These are phyloP conservation scores for Linnaemya tessellans DNA, from an alignment of 2,888 invertebrate species.

Conservation along the genomic window DNA sequence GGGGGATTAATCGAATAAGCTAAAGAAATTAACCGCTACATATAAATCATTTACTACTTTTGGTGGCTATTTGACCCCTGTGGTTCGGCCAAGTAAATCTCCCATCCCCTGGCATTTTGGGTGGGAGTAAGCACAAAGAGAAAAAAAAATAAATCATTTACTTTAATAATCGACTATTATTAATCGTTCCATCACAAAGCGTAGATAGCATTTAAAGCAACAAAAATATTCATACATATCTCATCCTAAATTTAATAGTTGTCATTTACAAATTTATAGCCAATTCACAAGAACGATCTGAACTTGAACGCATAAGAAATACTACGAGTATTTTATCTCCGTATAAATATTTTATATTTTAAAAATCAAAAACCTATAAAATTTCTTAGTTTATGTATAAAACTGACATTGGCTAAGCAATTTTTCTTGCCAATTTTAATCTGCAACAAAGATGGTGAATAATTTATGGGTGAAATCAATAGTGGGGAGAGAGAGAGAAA, in stretches of 20 bases:
- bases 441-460: slow-evolving; percentile 36
- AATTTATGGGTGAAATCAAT: slow-evolving; percentile 63
- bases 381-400: slow-evolving; percentile 26
- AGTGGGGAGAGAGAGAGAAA: slow-evolving; percentile 7
- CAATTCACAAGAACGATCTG: background rate
- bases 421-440: slow-evolving; percentile 21
- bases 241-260: background rate
- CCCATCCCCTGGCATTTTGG: too few relatives aligned
- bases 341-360: slow-evolving; percentile 2
- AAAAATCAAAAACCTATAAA: slow-evolving; percentile 21
- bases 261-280: background rate
- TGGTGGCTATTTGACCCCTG: too few relatives aligned
- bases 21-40: too few relatives aligned
- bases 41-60: too few relatives aligned
- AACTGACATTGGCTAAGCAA: background rate
- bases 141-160: too few relatives aligned
- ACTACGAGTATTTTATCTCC: slow-evolving; percentile 14
- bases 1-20: too few relatives aligned
- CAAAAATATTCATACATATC: background rate
- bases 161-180: too few relatives aligned
- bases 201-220: too few relatives aligned
- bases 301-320: background rate
- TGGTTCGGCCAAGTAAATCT: too few relatives aligned
- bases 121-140: too few relatives aligned
- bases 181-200: too few relatives aligned